phyloP scores from a whole-genome alignment of 2,113 vertebrate genomes.

The Ramphastos sulfuratus region DNA sequence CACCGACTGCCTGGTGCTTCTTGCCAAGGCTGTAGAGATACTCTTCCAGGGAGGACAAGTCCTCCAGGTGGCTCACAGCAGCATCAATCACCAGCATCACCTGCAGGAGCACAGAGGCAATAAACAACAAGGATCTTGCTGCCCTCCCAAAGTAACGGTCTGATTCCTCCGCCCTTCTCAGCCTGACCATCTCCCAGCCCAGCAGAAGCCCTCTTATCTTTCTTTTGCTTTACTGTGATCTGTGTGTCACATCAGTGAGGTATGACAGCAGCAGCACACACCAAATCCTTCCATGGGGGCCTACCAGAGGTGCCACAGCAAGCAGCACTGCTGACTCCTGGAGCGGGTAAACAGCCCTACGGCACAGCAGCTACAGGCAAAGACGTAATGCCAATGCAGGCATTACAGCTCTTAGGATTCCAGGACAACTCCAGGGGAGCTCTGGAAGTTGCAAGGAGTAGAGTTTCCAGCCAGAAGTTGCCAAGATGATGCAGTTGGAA shows the following conservation, averaged over 20 bases:
- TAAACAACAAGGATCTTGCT: neutral
- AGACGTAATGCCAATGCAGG: neutral
- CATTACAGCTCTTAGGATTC: neutral
- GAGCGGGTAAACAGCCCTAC: neutral
- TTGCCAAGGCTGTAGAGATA: slow-evolving; percentile 88
- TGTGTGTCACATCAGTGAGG: neutral
- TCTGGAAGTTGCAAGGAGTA: neutral
- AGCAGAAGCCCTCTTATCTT: neutral
- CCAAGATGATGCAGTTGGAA: neutral
- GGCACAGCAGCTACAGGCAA: neutral
- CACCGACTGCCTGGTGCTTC: slow-evolving; percentile 90
- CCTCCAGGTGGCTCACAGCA: slow-evolving; percentile 89
- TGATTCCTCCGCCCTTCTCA: neutral
- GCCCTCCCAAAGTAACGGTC: neutral
- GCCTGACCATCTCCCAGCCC: neutral
- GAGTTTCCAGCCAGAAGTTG: neutral
- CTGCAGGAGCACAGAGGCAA: slow-evolving; percentile 62
- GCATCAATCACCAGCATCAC: slow-evolving; percentile 96
- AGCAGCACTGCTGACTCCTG: neutral
- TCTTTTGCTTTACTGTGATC: neutral
- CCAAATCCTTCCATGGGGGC: neutral
- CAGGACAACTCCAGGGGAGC: neutral
- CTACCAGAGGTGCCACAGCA: neutral
- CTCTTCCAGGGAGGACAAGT: slow-evolving; percentile 87
- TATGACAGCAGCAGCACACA: neutral